A percentile compares a stretch with the other conserved stretches of the same genome.
Evolutionary conservation across 2,113 vertebrate genomes (phyloP).

Genomic region (Corythaeola cristata): DNA sequence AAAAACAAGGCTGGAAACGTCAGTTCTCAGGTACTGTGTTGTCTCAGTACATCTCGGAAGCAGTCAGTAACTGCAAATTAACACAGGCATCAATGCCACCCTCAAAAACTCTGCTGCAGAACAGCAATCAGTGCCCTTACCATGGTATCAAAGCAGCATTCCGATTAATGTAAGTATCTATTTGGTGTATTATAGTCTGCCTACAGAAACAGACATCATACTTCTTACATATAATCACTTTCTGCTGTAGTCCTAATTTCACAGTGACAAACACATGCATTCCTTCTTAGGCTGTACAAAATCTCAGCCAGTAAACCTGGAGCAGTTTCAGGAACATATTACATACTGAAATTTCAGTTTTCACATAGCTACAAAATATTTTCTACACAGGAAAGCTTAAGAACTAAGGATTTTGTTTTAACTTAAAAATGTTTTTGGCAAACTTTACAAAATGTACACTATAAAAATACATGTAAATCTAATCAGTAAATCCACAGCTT

Average conservation of each 20-base stretch:
- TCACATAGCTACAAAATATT: neutral
- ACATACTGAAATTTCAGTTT: neutral
- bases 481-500: neutral
- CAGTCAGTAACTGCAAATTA: neutral
- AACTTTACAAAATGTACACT: neutral
- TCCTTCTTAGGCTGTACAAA: neutral
- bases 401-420: neutral
- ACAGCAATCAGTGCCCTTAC: neutral
- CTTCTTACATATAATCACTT: neutral
- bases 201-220: neutral
- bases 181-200: neutral
- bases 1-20: fast-evolving
- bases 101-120: neutral
- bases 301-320: neutral
- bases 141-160: neutral
- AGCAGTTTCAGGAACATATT: neutral
- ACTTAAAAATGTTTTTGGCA: neutral
- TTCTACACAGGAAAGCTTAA: neutral
- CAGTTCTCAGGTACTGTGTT: neutral
- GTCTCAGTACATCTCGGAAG: neutral
- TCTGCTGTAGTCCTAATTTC: neutral
- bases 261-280: neutral
- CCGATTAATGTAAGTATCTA: neutral
- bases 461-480: neutral
- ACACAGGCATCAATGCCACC: neutral